A percentile compares a stretch with the other conserved stretches of the same genome.
Evolutionary conservation across 2,797 vertebrate genomes (phyloP).

Genomic region (Pangasius sanitwongsei): DNA sequence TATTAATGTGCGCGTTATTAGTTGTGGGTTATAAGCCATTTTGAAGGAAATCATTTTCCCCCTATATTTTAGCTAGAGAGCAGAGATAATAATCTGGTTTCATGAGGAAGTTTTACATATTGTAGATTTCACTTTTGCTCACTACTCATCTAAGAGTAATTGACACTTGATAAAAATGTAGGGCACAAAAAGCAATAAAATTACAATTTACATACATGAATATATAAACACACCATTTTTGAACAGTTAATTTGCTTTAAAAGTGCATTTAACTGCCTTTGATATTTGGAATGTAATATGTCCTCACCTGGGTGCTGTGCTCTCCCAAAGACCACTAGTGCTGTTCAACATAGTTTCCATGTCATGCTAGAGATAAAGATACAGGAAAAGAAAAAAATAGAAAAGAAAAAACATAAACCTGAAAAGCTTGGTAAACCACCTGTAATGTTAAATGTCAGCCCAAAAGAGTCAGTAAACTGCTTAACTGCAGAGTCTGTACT

Average conservation of each 20-base stretch:
- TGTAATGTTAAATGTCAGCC: background rate
- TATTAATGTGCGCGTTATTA: background rate
- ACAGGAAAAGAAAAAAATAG: background rate
- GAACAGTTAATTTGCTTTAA: background rate
- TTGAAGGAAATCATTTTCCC: background rate
- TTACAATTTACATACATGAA: background rate
- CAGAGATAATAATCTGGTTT: background rate
- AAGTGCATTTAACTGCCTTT: background rate
- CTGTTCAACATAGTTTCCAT: background rate
- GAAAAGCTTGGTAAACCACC: background rate
- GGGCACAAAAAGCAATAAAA: background rate
- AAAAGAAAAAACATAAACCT: background rate
- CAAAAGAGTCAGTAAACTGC: background rate
- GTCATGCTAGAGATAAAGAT: background rate
- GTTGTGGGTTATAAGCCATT: background rate
- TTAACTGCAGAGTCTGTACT: background rate
- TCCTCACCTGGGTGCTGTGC: background rate
- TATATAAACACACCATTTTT: background rate
- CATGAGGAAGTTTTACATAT: too few relatives aligned
- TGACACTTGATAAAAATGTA: background rate
- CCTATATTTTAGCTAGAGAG: background rate
- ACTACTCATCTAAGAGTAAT: background rate
- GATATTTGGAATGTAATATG: background rate
- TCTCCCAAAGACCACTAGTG: background rate
- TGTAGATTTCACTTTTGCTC: background rate